Evolutionary conservation across 2,113 vertebrate genomes (phyloP).

Genomic region (Lipophrys pholis): DNA sequence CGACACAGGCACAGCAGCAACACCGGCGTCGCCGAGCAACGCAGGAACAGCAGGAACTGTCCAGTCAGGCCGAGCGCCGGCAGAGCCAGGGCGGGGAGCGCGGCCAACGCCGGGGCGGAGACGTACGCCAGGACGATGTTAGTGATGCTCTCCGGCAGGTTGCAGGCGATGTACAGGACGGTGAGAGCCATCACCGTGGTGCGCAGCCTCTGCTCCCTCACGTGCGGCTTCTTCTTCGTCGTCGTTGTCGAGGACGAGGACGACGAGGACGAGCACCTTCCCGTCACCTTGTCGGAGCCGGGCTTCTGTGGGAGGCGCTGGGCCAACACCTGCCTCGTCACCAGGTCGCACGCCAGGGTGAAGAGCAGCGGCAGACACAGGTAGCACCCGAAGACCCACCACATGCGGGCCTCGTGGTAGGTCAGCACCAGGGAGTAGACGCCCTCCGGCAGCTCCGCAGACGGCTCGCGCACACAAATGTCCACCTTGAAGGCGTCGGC

Average conservation of each 20-base stretch:
- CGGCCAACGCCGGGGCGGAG: slow-evolving; percentile 74
- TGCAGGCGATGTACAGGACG: slow-evolving; percentile 85
- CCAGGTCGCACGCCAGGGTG: slow-evolving; percentile 91
- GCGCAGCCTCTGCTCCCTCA: slow-evolving; percentile 82
- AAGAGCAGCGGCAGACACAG: slow-evolving; percentile 95
- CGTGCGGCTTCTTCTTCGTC: slow-evolving; percentile 74
- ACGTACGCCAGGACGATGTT: slow-evolving; percentile 89
- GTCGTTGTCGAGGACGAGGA: slow-evolving; percentile 41
- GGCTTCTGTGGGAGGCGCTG: slow-evolving; percentile 38
- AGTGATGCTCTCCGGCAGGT: slow-evolving; percentile 89
- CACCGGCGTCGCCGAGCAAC: slow-evolving; percentile 87
- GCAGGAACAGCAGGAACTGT: slow-evolving; percentile 93
- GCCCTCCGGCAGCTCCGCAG: slow-evolving; percentile 83
- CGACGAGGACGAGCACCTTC: slow-evolving; percentile 59
- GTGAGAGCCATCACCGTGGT: slow-evolving; percentile 88
- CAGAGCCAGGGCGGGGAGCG: slow-evolving; percentile 79
- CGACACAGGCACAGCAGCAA: slow-evolving; percentile 90
- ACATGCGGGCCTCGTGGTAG: slow-evolving; percentile 93
- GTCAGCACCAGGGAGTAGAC: slow-evolving; percentile 92
- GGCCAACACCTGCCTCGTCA: slow-evolving; percentile 85
- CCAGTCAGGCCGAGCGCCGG: slow-evolving; percentile 84
- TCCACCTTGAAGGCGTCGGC: slow-evolving; percentile 72
- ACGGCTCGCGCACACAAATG: slow-evolving; percentile 87
- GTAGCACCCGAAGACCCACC: slow-evolving; percentile 98
- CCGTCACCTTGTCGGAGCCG: slow-evolving; percentile 29